Percentiles rank a stretch among this genome's conserved stretches.
Evolutionary conservation across 2,797 vertebrate species (phyloP).

Genomic region (Chelidonichthys spinosus): DNA sequence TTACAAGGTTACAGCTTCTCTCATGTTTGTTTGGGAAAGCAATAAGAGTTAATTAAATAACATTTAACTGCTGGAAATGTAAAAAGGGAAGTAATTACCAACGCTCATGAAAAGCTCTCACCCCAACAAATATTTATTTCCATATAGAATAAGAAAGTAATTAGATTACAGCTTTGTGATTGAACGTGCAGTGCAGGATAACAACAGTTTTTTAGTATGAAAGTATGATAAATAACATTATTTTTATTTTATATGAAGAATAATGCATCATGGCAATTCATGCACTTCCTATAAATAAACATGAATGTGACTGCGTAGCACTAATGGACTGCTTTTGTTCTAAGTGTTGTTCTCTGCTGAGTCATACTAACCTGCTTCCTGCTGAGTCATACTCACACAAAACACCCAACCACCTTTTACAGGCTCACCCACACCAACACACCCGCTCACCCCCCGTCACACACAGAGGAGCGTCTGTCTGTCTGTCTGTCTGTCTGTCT

Average conservation of each 20-base stretch:
- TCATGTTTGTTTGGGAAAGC: constrained; percentile 41
- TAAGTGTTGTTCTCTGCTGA: constrained; percentile 57
- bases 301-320: background rate
- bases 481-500: no score
- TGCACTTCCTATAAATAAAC: background rate
- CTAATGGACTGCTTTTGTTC: constrained; percentile 26
- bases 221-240: background rate
- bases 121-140: constrained; percentile 17
- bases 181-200: background rate
- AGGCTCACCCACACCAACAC: constrained; percentile 36
- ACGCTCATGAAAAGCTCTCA: constrained; percentile 4
- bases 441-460: constrained; percentile 1
- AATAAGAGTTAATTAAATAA: constrained; percentile 47
- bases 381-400: constrained; percentile 41
- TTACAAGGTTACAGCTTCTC: constrained; percentile 10
- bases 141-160: background rate
- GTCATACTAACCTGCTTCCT: constrained; percentile 62
- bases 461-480: constrained; percentile 8
- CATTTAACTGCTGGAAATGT: constrained; percentile 20
- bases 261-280: background rate
- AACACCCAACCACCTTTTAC: constrained; percentile 51
- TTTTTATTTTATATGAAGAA: background rate
- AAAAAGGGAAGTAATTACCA: constrained; percentile 19
- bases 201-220: background rate
- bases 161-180: background rate